Base-by-base conservation (phyloP, 2,888 invertebrate genomes). In the Caenorhabditis afra region DNA sequence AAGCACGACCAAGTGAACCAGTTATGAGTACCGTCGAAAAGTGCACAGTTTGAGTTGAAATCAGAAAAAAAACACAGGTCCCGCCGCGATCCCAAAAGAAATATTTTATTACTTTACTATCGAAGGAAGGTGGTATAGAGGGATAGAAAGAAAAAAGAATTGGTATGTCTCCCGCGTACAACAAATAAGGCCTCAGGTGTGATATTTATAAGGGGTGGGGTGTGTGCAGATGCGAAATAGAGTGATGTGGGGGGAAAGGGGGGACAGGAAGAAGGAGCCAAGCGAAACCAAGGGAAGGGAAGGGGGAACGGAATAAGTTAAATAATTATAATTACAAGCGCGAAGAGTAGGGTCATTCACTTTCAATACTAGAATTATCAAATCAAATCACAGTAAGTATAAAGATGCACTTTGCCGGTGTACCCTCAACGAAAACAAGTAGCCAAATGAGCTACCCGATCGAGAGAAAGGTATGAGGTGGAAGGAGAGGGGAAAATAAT, bases 341-440 rank as follows among this genome's bases (percentile, higher is more conserved):
- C 39, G 44, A 52, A 47, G 47, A 62, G 45, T 62, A 62, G 53
- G 62, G 53, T 53, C 70, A 70, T 53, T 70, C 70, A 70, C 62
- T 70, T 62, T 64, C 62, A 71, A 71, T 64, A 71, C 71, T 71
- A 71, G 37, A 71, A 64, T 71, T 71, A 64, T 64, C 61, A 71
- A 62, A 55, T 71, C 55, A 61, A 71, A 79, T 79, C 79, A 79
- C 79, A 79, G 79, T 74, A 68, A 68, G 62, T 58, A 68, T 57
- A 73, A 76, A 64, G 64, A 75, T 61, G 67, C 67, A 67, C 55
- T 62, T 67, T 67, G 52, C 62, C 57, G 47, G 58, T 10, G 41
- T 47, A 53, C 61, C 23, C 10, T 70, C 47, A 20, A n/a, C 61
- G 29, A 52, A 16, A 3, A 18, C 52, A 45, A 70, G 52, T 3